Base-by-base conservation (phyloP, 1,140 invertebrate species). In the Branchinecta lindahli region DNA sequence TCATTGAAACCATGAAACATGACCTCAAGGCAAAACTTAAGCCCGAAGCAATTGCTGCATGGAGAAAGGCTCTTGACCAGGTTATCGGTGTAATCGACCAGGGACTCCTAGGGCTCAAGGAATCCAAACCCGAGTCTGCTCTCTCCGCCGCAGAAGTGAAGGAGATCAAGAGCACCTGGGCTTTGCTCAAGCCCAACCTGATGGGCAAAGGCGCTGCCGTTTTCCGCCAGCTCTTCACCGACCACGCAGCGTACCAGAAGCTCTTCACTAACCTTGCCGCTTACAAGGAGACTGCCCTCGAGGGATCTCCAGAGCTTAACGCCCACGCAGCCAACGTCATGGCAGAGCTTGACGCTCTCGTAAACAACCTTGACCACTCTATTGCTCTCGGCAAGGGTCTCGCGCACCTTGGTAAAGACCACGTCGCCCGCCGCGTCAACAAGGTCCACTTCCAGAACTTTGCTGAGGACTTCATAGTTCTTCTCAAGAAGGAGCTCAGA, bases 81-180 rank as follows among this genome's bases (percentile, higher is more conserved):
- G 18, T 61, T 20, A 61, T 61, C 18, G 52, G 52, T 61, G 18
- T 61, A 61, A 61, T 61, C 18, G 52, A 61, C 52, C 52, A 61
- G 18, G 52, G 52, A 4, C 52, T 61, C 12, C 12, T 61, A 3
- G 52, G 52, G 12, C 52, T 61, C 18, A 61, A 61, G 6, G 52
- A 61, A 20, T 12, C 18, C 12, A 61, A 61, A 15, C 52, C 52
- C 4, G 12, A 61, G 52, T 4, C 12, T 1, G 52, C 52, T 61
- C 18, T 61, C 52, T 61, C 52, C 18, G 52, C 52, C 18, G 52
- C 12, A 15, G 52, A 61, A 12, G 18, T 61, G 12, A 12, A 6
- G 18, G 52, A 12, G 12, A 20, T 61, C 18, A 12, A 61, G 52
- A 61, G 52, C 12, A 61, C 52, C 12, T 61, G 52, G 52, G 52